phyloP scores from a whole-genome alignment of 2,113 vertebrate genomes.

The Colistium nudipinnis region DNA sequence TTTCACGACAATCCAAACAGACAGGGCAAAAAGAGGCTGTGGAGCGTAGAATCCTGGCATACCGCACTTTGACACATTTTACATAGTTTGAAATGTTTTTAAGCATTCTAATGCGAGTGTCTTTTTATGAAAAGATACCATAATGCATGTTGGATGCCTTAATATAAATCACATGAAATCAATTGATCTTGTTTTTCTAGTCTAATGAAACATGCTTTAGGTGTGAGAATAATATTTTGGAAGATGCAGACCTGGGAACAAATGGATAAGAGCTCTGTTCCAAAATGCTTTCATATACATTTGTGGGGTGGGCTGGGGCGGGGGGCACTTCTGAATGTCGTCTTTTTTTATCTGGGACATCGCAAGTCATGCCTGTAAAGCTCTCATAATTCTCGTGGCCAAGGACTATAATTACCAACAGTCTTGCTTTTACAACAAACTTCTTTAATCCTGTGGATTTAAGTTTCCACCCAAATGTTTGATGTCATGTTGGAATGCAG shows the following conservation, averaged over 20 bases:
- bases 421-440: constrained; percentile 26
- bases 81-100: constrained; percentile 78
- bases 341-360: constrained; percentile 10
- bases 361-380: constrained; percentile 43
- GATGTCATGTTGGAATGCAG: constrained; percentile 57
- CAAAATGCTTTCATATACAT: constrained; percentile 48
- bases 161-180: constrained; percentile 72
- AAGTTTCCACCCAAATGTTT: constrained; percentile 25
- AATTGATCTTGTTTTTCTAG: constrained; percentile 55
- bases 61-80: constrained; percentile 84
- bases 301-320: not conserved
- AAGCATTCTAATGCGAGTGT: constrained; percentile 80
- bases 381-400: constrained; percentile 42
- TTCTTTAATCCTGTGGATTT: constrained; percentile 47
- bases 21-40: constrained; percentile 68
- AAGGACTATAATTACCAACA: constrained; percentile 42
- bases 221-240: constrained; percentile 68
- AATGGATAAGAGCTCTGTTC: constrained; percentile 55
- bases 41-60: constrained; percentile 75
- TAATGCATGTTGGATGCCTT: constrained; percentile 81
- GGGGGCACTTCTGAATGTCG: constrained; percentile 38
- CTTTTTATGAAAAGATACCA: constrained; percentile 71
- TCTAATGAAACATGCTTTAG: constrained; percentile 65
- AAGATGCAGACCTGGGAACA: constrained; percentile 42
- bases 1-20: constrained; percentile 83